These are phyloP conservation scores for Acrossocheilus wenchowensis DNA, from an alignment of 2,797 vertebrate genomes.

Conservation along the genomic window DNA sequence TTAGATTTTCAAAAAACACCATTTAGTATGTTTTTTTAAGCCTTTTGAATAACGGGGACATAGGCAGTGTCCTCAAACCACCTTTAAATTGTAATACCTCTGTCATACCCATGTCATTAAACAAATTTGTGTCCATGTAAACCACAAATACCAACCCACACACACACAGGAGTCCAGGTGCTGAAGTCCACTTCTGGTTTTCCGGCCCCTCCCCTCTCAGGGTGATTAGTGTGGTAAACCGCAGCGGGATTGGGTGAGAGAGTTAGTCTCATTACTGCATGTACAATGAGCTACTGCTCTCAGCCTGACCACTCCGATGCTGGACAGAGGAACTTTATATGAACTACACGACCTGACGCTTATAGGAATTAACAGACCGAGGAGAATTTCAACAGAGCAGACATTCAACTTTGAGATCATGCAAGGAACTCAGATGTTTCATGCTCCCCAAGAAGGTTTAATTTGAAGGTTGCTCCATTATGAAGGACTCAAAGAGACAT, in stretches of 20 bases:
- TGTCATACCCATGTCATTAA: no score
- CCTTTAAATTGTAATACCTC: no score
- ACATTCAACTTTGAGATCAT: neutral
- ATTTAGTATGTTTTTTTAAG: no score
- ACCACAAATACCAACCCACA: no score
- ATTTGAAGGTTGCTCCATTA: constrained; percentile 4
- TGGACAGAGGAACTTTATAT: constrained; percentile 34
- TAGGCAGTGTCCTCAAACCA: no score
- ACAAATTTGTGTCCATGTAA: no score
- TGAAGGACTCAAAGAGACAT: constrained; percentile 25
- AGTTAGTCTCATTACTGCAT: constrained; percentile 53
- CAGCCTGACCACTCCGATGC: constrained; percentile 25
- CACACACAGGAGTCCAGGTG: constrained; percentile 14
- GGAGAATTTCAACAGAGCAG: neutral
- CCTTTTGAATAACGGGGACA: no score
- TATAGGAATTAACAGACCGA: neutral
- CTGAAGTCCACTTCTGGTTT: constrained; percentile 46
- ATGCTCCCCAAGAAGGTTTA: neutral
- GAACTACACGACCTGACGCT: neutral
- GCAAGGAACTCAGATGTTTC: neutral
- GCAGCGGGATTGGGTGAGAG: constrained; percentile 22
- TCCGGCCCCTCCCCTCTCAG: constrained; percentile 19
- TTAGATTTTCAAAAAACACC: no score
- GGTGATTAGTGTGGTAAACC: constrained; percentile 39
- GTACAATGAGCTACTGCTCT: constrained; percentile 28